phyloP scores from a whole-genome alignment of 2,797 vertebrate species.

The Anabas testudineus region DNA sequence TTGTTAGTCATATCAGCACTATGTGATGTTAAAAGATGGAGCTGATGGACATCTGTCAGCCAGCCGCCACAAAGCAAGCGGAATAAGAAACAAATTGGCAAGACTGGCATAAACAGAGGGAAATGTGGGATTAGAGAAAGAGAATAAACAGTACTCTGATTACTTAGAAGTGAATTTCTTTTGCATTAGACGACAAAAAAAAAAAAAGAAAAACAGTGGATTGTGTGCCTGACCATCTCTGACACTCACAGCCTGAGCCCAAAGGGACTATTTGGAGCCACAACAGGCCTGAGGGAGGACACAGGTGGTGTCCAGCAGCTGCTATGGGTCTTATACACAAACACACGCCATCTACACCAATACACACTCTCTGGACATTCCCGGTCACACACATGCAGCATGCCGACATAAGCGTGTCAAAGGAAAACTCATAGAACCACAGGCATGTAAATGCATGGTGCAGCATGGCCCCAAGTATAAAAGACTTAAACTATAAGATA shows the following conservation, averaged over 20 bases:
- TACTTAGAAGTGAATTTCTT: constrained; percentile 41
- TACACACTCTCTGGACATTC: constrained; percentile 54
- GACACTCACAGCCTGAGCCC: constrained; percentile 55
- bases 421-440: constrained; percentile 28
- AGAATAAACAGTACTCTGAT: constrained; percentile 23
- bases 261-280: constrained; percentile 74
- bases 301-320: constrained; percentile 83
- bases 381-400: constrained; percentile 34
- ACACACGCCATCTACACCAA: constrained; percentile 65
- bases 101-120: background rate
- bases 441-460: constrained; percentile 45
- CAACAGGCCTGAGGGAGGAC: constrained; percentile 70
- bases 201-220: constrained; percentile 23
- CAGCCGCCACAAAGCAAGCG: constrained; percentile 46
- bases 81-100: constrained; percentile 58
- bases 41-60: constrained; percentile 78
- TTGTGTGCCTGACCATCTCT: constrained; percentile 43
- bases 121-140: constrained; percentile 4
- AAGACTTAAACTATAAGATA: constrained; percentile 1
- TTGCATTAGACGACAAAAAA: constrained; percentile 40
- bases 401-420: constrained; percentile 57
- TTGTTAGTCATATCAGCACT: constrained; percentile 19
- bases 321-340: constrained; percentile 63
- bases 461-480: constrained; percentile 22
- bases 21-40: constrained; percentile 32